Evolutionary conservation across 2,797 vertebrate species (phyloP), one percentile per base, ranked within the genome.

Genomic region (Arremon brunneinucha): DNA sequence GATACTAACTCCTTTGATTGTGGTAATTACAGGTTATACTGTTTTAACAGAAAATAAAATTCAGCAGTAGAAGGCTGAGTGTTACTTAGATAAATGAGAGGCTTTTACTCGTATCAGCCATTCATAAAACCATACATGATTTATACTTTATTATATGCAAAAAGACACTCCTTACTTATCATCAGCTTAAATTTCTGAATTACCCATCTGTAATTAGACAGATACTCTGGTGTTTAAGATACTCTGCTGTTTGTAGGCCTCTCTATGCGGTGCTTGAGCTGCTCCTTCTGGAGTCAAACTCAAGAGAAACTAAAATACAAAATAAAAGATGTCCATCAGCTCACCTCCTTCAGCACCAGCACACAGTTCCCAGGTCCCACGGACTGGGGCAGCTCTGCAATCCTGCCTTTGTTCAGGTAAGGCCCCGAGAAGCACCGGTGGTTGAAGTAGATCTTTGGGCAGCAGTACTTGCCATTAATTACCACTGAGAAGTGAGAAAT

Each of bases 381-480:
- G 47, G 99, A 99, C 84, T 99, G 99, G 39, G 99, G 99, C 49
- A 99, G 98, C 97, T 99, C 99, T 32, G 99, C 98, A 24, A 99
- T 99, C 97, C 99, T 99, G 79, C 99, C 99, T 95, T 99, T 99
- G 98, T 99, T 99, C 65, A 99, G 99, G 96, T 99, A 99, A 7
- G 99, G 99, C 71, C 99, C 99, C 17, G 99, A 99, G 98, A 99
- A 99, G 97, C 99, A 99, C 83, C 99, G 98, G 93, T 99, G 99
- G 96, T 99, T 99, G 98, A 99, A 99, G 98, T 99, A 99, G 98
- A 99, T 99, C 97, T 99, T 99, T 95, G 99, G 99, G 97, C 99
- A 99, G 97, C 98, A 99, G 97, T 99, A 99, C 95, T 99, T 99
- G 76, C 99, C 99, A 35, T 99, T 99, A 50, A 98, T 98, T 62